Evolutionary conservation across 2,888 invertebrate genomes (phyloP).

Genomic region (Copidosoma aretas): DNA sequence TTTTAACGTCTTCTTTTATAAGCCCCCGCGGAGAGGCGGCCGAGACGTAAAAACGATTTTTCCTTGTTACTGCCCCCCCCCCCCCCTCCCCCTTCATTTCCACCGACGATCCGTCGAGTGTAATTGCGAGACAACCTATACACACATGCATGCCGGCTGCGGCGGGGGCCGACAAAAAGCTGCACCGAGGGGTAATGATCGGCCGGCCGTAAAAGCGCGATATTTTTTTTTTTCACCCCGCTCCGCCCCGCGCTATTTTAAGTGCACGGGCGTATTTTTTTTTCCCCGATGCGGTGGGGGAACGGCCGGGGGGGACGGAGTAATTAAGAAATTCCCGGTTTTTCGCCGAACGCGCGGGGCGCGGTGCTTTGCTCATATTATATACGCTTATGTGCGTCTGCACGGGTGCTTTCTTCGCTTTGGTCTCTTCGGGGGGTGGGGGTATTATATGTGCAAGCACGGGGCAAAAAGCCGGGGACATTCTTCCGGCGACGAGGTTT

Average conservation of each 20-base stretch:
- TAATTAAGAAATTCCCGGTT: slow-evolving; percentile 37
- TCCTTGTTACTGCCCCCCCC: no score
- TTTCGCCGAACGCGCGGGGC: slow-evolving; percentile 15
- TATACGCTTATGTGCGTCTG: neutral
- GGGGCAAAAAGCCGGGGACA: neutral
- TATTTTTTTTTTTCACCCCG: neutral
- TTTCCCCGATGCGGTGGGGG: slow-evolving; percentile 15
- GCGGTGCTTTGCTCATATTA: neutral
- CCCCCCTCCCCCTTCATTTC: no score
- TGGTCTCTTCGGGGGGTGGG: no score
- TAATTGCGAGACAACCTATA: no score
- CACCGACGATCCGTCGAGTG: no score
- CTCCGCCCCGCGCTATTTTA: slow-evolving; percentile 10
- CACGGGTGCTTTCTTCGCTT: slow-evolving; percentile 1
- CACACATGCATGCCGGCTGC: no score
- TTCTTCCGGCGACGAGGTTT: neutral
- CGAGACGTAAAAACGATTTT: no score
- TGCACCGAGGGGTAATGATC: slow-evolving; percentile 8
- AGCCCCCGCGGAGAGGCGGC: no score
- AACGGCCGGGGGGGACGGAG: no score
- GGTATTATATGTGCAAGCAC: no score
- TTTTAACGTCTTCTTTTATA: no score
- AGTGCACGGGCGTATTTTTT: no score
- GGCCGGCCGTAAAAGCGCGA: slow-evolving; percentile 12
- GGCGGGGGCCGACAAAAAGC: neutral